Percentiles rank a stretch among this genome's conserved stretches.
Evolutionary conservation across 2,888 invertebrate genomes (phyloP).

Genomic region (Cerastis leucographa): DNA sequence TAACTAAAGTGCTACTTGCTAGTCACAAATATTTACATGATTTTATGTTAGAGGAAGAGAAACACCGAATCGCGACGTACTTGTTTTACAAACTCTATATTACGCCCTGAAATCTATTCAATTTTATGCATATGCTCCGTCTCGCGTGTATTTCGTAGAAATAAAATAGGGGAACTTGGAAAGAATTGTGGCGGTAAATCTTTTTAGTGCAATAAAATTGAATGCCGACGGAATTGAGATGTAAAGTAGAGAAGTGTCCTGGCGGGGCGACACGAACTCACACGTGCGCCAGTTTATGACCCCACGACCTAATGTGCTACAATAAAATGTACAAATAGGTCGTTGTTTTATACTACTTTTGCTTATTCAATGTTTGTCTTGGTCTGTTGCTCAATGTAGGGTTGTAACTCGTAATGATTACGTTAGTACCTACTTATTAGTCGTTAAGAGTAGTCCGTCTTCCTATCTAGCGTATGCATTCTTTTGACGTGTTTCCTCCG

Average conservation of each 20-base stretch:
- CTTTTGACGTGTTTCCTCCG: background rate
- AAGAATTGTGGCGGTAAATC: constrained; percentile 71
- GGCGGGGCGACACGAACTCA: constrained; percentile 63
- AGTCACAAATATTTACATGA: constrained; percentile 45
- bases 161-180: constrained; percentile 58
- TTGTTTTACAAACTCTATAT: constrained; percentile 53
- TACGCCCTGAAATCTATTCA: constrained; percentile 56
- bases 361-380: constrained; percentile 9
- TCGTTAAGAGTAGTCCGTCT: background rate
- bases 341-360: constrained; percentile 26
- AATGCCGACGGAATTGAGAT: constrained; percentile 74
- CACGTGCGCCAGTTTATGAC: constrained; percentile 73
- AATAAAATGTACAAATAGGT: constrained; percentile 60
- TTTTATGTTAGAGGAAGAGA: constrained; percentile 42
- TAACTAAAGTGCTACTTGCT: constrained; percentile 24
- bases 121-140: constrained; percentile 48
- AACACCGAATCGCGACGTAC: constrained; percentile 48
- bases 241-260: constrained; percentile 67
- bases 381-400: background rate
- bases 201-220: constrained; percentile 77
- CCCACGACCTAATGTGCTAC: constrained; percentile 64
- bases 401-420: background rate
- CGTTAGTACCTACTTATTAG: background rate
- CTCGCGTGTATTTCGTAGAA: constrained; percentile 41
- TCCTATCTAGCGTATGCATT: constrained; percentile 4